phyloP scores from a whole-genome alignment of 2,113 vertebrate genomes.

The Sorex fumeus region DNA sequence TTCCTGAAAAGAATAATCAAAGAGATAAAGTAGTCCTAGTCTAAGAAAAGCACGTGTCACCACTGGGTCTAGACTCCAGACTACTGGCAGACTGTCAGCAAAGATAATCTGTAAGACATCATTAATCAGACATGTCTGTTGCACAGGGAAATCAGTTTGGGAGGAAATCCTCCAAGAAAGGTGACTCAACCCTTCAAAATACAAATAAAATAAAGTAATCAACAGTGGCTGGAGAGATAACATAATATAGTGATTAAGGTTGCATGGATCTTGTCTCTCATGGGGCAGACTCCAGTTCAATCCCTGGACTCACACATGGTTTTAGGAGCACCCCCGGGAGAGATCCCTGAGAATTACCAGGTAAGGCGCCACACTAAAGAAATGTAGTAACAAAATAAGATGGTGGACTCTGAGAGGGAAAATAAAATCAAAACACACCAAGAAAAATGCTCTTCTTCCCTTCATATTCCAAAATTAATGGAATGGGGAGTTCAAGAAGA shows the following conservation, averaged over 20 bases:
- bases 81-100: neutral
- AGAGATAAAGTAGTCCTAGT: neutral
- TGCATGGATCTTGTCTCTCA: no score
- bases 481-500: neutral
- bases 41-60: neutral
- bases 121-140: neutral
- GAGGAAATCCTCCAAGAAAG: neutral
- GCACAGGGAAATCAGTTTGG: neutral
- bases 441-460: neutral
- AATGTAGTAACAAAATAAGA: neutral
- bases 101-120: neutral
- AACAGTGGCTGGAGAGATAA: neutral
- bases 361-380: neutral
- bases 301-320: neutral
- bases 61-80: neutral
- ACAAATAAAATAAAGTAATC: neutral
- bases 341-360: no score
- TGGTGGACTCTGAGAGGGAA: neutral
- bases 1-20: conserved; percentile 45
- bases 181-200: neutral
- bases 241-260: no score
- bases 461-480: neutral
- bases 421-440: neutral
- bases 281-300: neutral
- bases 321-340: no score